These are phyloP conservation scores for Gallinago undulata DNA, from an alignment of 2,113 vertebrate genomes.

Conservation along the genomic window DNA sequence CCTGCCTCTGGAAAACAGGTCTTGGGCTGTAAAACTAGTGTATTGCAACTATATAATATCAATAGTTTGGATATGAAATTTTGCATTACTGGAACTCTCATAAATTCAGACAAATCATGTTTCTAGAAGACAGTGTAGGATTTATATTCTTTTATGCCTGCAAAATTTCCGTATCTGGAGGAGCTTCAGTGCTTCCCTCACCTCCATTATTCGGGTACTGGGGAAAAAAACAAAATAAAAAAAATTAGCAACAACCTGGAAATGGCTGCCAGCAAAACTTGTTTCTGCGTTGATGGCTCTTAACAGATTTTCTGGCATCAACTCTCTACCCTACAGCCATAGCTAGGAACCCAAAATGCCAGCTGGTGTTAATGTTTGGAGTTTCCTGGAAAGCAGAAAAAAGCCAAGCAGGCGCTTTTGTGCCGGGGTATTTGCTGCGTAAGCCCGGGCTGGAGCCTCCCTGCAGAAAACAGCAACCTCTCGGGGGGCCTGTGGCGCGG, in stretches of 20 bases:
- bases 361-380: background rate
- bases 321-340: background rate
- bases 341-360: constrained; percentile 8
- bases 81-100: background rate
- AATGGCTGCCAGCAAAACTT: background rate
- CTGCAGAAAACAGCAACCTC: background rate
- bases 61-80: background rate
- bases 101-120: background rate
- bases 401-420: background rate
- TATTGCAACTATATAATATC: background rate
- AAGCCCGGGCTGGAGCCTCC: background rate
- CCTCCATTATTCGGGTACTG: background rate
- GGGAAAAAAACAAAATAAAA: background rate
- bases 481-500: rapidly evolving
- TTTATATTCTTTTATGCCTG: background rate
- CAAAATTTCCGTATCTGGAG: background rate
- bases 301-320: constrained; percentile 17
- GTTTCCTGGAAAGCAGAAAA: background rate
- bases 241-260: background rate
- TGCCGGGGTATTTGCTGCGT: background rate
- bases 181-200: background rate
- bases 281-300: background rate
- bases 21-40: background rate
- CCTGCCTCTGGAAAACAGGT: background rate
- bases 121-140: background rate